These are phyloP conservation scores for Montipora cactus DNA, from an alignment of 64 coral and sea anemone genomes.

Conservation along the genomic window DNA sequence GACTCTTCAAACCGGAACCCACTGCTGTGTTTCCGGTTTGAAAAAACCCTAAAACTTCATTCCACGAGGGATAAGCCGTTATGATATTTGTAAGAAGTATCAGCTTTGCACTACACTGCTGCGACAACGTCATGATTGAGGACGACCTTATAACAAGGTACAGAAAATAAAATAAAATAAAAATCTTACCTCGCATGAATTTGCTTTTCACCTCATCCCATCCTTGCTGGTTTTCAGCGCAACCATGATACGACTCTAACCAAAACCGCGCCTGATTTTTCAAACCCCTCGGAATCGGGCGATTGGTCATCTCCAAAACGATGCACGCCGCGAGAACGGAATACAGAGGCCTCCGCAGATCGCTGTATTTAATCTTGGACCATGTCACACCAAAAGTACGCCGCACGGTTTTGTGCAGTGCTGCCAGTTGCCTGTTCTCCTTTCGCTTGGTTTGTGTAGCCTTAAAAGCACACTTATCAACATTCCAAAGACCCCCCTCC, in stretches of 20 bases:
- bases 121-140: background rate
- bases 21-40: slow-evolving; percentile 32
- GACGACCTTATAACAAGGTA: too few relatives aligned
- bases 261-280: slow-evolving; percentile 83
- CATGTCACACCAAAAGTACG: slow-evolving; percentile 92
- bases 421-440: slow-evolving; percentile 81
- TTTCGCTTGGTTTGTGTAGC: slow-evolving; percentile 85
- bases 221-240: slow-evolving; percentile 43
- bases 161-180: background rate
- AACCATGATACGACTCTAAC: slow-evolving; percentile 80
- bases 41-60: background rate
- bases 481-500: slow-evolving; percentile 89
- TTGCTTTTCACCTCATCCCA: slow-evolving; percentile 28
- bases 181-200: slow-evolving; percentile 27
- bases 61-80: slow-evolving; percentile 4
- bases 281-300: slow-evolving; percentile 67
- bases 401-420: slow-evolving; percentile 80
- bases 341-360: slow-evolving; percentile 91
- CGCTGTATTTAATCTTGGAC: slow-evolving; percentile 82
- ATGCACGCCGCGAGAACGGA: slow-evolving; percentile 92
- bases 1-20: slow-evolving; percentile 6
- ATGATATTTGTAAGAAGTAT: background rate
- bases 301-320: slow-evolving; percentile 70
- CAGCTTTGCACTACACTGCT: background rate
- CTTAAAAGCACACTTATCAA: slow-evolving; percentile 82